These are phyloP conservation scores for Condylura cristata DNA, from an alignment of 2,113 vertebrate genomes.

Conservation along the genomic window DNA sequence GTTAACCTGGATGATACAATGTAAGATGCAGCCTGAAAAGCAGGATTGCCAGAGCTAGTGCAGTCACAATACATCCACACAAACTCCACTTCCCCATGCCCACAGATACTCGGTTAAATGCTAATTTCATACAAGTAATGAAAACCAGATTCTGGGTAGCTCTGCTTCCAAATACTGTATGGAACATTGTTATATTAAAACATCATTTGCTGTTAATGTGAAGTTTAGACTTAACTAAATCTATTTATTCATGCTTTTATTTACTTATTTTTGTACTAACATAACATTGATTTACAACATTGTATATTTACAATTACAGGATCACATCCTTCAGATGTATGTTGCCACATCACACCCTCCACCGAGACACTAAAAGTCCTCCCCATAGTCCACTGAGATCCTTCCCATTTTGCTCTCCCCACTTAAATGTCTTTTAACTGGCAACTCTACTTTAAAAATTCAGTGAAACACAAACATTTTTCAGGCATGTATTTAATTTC, in stretches of 20 bases:
- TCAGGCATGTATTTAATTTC: neutral
- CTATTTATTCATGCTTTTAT: no score
- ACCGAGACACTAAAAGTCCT: no score
- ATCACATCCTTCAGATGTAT: no score
- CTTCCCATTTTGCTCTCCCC: no score
- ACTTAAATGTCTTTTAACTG: neutral
- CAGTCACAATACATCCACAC: neutral
- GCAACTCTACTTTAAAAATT: neutral
- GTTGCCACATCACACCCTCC: no score
- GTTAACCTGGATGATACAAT: neutral
- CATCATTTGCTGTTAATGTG: neutral
- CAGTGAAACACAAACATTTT: neutral
- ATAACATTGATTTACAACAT: no score
- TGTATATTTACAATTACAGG: no score
- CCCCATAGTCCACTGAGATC: no score
- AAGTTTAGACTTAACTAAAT: neutral
- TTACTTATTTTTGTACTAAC: no score
- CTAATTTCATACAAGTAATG: slow-evolving; percentile 36
- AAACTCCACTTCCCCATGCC: neutral
- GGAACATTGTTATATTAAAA: neutral
- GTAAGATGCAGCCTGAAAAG: neutral
- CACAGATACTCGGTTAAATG: neutral
- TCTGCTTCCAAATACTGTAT: neutral
- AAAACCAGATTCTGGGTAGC: neutral
- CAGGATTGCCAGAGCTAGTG: neutral